phyloP scores from a whole-genome alignment of 1,140 invertebrate species.

The Zophobas atratus region DNA sequence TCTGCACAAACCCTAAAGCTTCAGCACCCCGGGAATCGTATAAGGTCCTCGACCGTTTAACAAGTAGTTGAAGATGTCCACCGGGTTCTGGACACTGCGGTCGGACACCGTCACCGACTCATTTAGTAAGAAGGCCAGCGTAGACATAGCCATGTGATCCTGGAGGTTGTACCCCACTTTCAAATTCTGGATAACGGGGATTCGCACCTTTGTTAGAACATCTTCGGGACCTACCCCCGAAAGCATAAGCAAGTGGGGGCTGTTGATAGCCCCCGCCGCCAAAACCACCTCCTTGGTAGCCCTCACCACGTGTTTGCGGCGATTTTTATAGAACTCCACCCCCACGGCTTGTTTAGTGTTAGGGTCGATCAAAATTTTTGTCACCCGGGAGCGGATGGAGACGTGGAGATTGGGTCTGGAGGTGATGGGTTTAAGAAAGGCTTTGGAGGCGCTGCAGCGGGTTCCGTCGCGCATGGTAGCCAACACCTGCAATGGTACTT shows the following conservation, averaged over 20 bases:
- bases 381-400: slow-evolving; percentile 77
- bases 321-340: slow-evolving; percentile 82
- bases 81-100: slow-evolving; percentile 81
- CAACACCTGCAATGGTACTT: slow-evolving; percentile 65
- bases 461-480: slow-evolving; percentile 79
- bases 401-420: slow-evolving; percentile 80
- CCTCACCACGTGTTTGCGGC: slow-evolving; percentile 77
- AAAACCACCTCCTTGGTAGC: slow-evolving; percentile 90
- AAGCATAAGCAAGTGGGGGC: slow-evolving; percentile 92
- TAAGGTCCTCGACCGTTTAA: slow-evolving; percentile 86
- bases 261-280: slow-evolving; percentile 90
- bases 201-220: slow-evolving; percentile 79
- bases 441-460: slow-evolving; percentile 80
- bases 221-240: slow-evolving; percentile 90
- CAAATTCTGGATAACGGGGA: slow-evolving; percentile 79
- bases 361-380: slow-evolving; percentile 77
- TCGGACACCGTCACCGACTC: slow-evolving; percentile 86
- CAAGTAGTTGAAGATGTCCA: slow-evolving; percentile 81
- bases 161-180: slow-evolving; percentile 89
- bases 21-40: slow-evolving; percentile 89
- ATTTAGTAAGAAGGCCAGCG: slow-evolving; percentile 84
- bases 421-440: slow-evolving; percentile 76
- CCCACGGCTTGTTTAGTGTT: slow-evolving; percentile 75
- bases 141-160: slow-evolving; percentile 90
- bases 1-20: slow-evolving; percentile 79